These are phyloP conservation scores for Himantopus leucocephalus DNA, from an alignment of 2,113 vertebrate genomes.

Conservation along the genomic window DNA sequence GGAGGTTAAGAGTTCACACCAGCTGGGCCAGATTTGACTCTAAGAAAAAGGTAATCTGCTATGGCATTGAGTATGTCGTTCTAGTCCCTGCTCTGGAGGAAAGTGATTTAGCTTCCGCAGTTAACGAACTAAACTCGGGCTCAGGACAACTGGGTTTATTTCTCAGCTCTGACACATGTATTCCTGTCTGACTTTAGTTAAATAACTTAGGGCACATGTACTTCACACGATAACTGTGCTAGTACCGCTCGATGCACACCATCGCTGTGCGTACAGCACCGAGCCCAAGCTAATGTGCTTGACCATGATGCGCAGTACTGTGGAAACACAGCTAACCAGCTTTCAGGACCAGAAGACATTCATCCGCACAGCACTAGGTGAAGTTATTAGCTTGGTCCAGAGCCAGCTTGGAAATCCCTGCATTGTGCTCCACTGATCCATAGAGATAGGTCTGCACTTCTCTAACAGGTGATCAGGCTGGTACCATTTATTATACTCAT, in stretches of 20 bases:
- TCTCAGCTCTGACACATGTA: accelerated
- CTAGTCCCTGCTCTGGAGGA: background rate
- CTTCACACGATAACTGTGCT: background rate
- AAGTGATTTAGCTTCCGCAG: background rate
- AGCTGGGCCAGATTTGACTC: background rate
- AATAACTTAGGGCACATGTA: background rate
- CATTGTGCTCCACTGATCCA: background rate
- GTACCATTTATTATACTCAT: background rate
- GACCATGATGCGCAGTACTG: background rate
- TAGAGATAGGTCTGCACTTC: background rate
- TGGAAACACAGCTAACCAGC: background rate
- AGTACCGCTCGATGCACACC: accelerated
- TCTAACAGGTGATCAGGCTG: background rate
- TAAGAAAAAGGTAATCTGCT: background rate
- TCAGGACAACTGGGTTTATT: background rate
- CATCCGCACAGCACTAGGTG: accelerated
- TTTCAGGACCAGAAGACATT: background rate
- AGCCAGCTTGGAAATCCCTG: background rate
- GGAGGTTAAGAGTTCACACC: background rate
- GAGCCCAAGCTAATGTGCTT: background rate
- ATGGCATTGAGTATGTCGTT: background rate
- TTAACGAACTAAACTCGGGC: background rate
- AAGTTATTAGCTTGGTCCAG: background rate
- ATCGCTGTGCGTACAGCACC: accelerated
- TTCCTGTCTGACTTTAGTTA: accelerated